phyloP scores from a whole-genome alignment of 2,888 invertebrate genomes.

The Dilophus febrilis region DNA sequence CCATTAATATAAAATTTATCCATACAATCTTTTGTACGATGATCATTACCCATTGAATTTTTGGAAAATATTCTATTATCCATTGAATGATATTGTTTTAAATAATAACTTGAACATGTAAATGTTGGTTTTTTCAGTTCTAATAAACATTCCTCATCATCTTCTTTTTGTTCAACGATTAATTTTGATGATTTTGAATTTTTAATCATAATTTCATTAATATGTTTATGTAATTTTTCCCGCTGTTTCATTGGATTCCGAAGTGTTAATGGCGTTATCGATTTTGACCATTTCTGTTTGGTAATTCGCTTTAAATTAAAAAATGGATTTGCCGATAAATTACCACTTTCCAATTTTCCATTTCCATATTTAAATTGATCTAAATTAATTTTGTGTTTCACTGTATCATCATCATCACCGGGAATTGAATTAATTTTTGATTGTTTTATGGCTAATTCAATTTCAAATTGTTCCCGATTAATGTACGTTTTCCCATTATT shows the following conservation, averaged over 20 bases:
- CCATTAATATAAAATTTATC: too few species aligned
- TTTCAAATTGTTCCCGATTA: constrained; percentile 45
- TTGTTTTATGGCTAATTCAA: constrained; percentile 48
- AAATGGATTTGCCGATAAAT: not conserved
- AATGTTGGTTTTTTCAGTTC: too few species aligned
- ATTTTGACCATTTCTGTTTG: constrained; percentile 23
- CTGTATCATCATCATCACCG: constrained; percentile 13
- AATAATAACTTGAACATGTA: too few species aligned
- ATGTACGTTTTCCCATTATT: constrained; percentile 33
- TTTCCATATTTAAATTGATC: not conserved
- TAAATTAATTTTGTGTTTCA: not conserved
- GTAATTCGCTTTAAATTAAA: not conserved
- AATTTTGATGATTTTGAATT: too few species aligned
- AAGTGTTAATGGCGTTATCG: constrained; percentile 25
- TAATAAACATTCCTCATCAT: too few species aligned
- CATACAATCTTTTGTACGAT: too few species aligned
- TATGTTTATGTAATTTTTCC: constrained; percentile 16
- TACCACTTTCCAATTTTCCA: not conserved
- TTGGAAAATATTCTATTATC: too few species aligned
- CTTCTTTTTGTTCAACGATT: too few species aligned
- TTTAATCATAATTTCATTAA: constrained; percentile 19
- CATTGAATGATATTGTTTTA: too few species aligned
- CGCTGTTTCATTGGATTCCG: constrained; percentile 19
- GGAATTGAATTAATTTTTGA: constrained; percentile 28
- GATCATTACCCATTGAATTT: too few species aligned